Evolutionary conservation across 2,113 vertebrate species (phyloP).

Genomic region (Neolamprologus brichardi): DNA sequence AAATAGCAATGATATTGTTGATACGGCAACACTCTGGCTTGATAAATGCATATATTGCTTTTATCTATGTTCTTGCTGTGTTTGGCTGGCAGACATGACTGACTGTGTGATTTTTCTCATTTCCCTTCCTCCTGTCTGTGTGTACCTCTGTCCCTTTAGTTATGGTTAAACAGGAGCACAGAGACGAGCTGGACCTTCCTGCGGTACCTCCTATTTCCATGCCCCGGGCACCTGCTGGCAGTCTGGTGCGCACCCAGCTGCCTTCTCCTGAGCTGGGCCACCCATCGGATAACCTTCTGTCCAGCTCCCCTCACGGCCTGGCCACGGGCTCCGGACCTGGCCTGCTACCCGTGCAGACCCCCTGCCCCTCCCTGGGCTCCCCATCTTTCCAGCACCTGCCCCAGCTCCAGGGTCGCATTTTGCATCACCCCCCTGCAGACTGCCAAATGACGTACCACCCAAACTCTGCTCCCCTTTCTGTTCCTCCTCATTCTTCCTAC

Average conservation of each 20-base stretch:
- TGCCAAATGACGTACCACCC: constrained; percentile 87
- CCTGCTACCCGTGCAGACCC: constrained; percentile 72
- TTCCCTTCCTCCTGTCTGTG: background rate
- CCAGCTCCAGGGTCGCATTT: constrained; percentile 80
- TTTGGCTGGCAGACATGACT: background rate
- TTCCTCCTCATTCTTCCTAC: constrained; percentile 81
- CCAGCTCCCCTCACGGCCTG: constrained; percentile 80
- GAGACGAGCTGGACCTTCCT: constrained; percentile 86
- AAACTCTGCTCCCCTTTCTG: constrained; percentile 71
- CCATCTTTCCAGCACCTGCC: constrained; percentile 84
- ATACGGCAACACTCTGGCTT: background rate
- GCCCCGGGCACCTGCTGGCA: constrained; percentile 74
- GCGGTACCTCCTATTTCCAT: constrained; percentile 75
- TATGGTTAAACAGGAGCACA: constrained; percentile 91
- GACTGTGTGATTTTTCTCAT: background rate
- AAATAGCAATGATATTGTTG: background rate
- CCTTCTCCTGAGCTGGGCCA: constrained; percentile 85
- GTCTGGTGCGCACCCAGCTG: constrained; percentile 77
- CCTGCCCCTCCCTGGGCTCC: constrained; percentile 81
- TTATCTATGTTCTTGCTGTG: background rate
- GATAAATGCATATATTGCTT: background rate
- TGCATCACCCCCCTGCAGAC: constrained; percentile 81
- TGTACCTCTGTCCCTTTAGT: constrained; percentile 64
- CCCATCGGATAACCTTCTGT: constrained; percentile 79
- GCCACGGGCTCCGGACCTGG: constrained; percentile 81